Evolutionary conservation across 2,113 vertebrate genomes (phyloP).

Genomic region (Lepus timidus): DNA sequence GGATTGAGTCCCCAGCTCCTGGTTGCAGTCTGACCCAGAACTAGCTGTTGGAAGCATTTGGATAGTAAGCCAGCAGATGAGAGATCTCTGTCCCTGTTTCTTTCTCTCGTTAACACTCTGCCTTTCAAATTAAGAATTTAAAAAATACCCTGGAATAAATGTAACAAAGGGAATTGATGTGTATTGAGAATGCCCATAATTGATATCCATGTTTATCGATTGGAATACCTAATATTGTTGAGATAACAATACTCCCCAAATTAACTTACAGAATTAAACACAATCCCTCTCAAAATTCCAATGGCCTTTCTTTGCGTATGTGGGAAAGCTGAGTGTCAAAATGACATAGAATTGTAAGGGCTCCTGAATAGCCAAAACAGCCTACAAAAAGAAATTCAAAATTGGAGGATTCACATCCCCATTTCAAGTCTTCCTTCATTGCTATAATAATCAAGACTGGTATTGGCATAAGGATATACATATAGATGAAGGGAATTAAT

Average conservation of each 20-base stretch:
- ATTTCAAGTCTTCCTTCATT: conserved; percentile 9
- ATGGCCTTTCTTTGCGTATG: not conserved
- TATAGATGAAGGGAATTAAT: conserved; percentile 5
- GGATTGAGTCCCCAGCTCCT: no score
- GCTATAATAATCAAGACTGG: not conserved
- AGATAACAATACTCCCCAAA: not conserved
- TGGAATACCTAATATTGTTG: not conserved
- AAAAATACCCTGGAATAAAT: not conserved
- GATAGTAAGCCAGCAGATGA: no score
- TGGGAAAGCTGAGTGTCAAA: not conserved
- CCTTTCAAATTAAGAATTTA: not conserved
- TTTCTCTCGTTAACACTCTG: no score
- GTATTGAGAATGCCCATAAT: not conserved
- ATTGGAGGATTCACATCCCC: not conserved
- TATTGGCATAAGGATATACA: not conserved
- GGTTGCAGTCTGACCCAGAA: no score
- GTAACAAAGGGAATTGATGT: not conserved
- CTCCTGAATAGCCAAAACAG: not conserved
- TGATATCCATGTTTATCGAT: not conserved
- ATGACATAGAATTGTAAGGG: not conserved
- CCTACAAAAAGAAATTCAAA: not conserved
- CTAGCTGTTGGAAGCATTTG: no score
- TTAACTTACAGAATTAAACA: not conserved
- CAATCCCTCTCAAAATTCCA: not conserved
- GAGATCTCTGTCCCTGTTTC: no score